Base-by-base conservation (phyloP, 1,140 invertebrate genomes). In the Drosophila pruinosa region DNA sequence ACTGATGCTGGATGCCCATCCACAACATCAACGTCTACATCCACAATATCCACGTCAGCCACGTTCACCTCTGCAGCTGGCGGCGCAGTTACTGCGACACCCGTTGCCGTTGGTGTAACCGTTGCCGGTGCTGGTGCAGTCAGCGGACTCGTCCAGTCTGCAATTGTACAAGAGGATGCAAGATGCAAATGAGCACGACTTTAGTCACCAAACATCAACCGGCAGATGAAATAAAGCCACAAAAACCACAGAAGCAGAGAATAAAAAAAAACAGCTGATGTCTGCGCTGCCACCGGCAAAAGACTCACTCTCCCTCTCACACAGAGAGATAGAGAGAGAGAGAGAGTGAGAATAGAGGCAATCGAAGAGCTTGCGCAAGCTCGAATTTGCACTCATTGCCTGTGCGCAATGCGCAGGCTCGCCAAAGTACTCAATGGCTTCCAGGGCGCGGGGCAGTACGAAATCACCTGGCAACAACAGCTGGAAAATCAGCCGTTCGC, bases 391-490 rank as follows among this genome's bases (percentile, higher is more conserved):
- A 77, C 74, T 77, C 75, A 57, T 31, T 43, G 47, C 19, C 52
- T 36, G 21, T 67, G 75, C 72, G 67, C 80, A 79, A 26, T 62
- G 78, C 82, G 81, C 81, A 86, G 74, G 57, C 82, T 88, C 62
- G 52, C n/a, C 73, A 75, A 72, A 4, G 36, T 70, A 75, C 75
- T 74, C 72, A 56, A 58, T 31, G 47, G 43, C 71, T 82, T 82
- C 78, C 83, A 78, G 5, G 15, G 45, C 43, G 43, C 36, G 47
- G 59, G 28, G 6, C 4, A 45, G 21, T 28, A 47, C 52, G 71
- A 82, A 90, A 90, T 90, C 89, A 90, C 89, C 89, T 90, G 89
- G 89, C 85, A 90, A 90, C 89, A 86, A 86, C 89, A 90, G 89
- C 89, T 90, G 89, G 89, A 90, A 90, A 75, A 90, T 90, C 89